These are phyloP conservation scores for Parapristionchus giblindavisi DNA, from an alignment of 2,888 invertebrate genomes.

Conservation along the genomic window DNA sequence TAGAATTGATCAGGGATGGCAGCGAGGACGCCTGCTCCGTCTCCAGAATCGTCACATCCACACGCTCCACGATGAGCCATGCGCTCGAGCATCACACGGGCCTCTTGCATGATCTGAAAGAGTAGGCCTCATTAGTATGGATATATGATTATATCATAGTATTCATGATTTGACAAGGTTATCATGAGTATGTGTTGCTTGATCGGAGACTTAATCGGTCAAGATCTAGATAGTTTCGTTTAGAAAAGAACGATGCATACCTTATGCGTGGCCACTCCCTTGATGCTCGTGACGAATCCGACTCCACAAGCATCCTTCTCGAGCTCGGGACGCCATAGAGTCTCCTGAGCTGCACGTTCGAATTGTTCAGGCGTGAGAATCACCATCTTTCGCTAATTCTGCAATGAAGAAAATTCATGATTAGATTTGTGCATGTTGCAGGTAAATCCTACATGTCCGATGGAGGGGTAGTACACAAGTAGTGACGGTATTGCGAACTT, in stretches of 20 bases:
- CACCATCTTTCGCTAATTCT: constrained; percentile 59
- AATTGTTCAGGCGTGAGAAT: constrained; percentile 63
- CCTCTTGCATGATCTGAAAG: constrained; percentile 89
- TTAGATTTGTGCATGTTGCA: too few species aligned
- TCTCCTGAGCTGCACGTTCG: constrained; percentile 61
- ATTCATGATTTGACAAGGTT: not conserved
- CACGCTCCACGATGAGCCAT: constrained; percentile 99
- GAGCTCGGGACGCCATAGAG: constrained; percentile 92
- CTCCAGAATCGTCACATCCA: constrained; percentile 98
- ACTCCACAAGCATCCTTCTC: constrained; percentile 99
- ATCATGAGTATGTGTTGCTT: not conserved
- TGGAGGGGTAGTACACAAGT: too few species aligned
- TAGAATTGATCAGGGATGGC: constrained; percentile 96
- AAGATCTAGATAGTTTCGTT: not conserved
- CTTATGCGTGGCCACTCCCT: constrained; percentile 90
- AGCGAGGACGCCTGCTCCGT: constrained; percentile 95
- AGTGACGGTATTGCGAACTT: too few species aligned
- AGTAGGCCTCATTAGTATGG: not conserved
- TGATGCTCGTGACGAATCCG: constrained; percentile 97
- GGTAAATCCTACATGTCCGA: too few species aligned
- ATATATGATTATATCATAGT: too few species aligned
- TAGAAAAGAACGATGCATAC: too few species aligned
- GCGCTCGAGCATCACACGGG: constrained; percentile 89
- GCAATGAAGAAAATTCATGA: not conserved
- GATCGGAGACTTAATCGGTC: not conserved